Percentiles rank a stretch among this genome's conserved stretches.
Evolutionary conservation across 2,797 vertebrate species (phyloP).

Genomic region (Pantherophis vulpinus): DNA sequence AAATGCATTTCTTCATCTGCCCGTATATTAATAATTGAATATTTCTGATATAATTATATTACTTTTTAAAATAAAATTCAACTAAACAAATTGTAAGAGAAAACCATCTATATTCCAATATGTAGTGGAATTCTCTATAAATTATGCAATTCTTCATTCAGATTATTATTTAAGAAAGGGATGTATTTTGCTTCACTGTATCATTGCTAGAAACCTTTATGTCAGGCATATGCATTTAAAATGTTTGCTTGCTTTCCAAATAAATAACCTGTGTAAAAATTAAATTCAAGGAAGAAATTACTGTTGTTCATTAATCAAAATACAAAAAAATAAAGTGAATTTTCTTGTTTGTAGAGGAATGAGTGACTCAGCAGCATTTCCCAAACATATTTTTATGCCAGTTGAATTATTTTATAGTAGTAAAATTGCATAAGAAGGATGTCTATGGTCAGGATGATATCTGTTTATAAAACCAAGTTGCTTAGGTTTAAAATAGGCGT

Average conservation of each 20-base stretch:
- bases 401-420: background rate
- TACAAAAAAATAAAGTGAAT: background rate
- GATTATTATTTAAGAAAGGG: background rate
- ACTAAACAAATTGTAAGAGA: background rate
- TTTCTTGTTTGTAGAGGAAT: background rate
- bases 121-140: background rate
- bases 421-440: background rate
- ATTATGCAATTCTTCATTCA: background rate
- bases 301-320: background rate
- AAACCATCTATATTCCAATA: background rate
- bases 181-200: background rate
- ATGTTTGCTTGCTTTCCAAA: background rate
- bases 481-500: background rate
- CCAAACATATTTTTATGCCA: background rate
- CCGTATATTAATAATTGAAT: slow-evolving; percentile 13
- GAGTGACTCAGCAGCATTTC: background rate
- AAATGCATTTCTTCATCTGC: slow-evolving; percentile 3
- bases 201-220: background rate
- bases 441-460: background rate
- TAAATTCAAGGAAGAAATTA: background rate
- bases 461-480: background rate
- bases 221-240: background rate
- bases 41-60: slow-evolving; percentile 22
- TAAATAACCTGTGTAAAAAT: background rate
- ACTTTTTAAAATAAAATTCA: background rate